These are phyloP conservation scores for Watersipora subatra DNA, from an alignment of 1,140 invertebrate species.

Conservation along the genomic window DNA sequence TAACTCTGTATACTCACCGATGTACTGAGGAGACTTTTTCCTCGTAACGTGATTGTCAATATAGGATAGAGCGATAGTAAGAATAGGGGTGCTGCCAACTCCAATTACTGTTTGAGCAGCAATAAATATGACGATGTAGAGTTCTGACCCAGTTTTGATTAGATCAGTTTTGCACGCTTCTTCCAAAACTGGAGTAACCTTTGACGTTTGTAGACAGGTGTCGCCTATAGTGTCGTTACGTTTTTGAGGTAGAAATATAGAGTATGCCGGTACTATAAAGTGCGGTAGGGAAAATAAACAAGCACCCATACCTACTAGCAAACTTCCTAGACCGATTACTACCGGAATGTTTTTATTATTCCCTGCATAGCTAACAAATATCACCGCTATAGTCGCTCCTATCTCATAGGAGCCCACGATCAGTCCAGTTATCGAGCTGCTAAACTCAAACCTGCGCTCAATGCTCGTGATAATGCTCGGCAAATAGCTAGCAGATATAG, in stretches of 20 bases:
- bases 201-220: too few species aligned
- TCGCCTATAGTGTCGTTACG: too few species aligned
- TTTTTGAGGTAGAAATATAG: background rate
- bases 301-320: constrained; percentile 66
- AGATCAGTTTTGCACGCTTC: too few species aligned
- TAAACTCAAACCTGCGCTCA: constrained; percentile 88
- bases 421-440: constrained; percentile 75
- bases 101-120: constrained; percentile 45
- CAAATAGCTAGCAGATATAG: constrained; percentile 55
- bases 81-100: constrained; percentile 45
- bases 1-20: constrained; percentile 39
- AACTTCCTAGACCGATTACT: constrained; percentile 86
- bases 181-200: too few species aligned
- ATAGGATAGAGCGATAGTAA: constrained; percentile 47
- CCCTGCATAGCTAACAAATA: constrained; percentile 88
- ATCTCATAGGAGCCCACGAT: constrained; percentile 89
- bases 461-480: constrained; percentile 92
- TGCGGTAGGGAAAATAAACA: constrained; percentile 63
- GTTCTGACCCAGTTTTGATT: constrained; percentile 32
- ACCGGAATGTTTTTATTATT: constrained; percentile 84
- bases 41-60: constrained; percentile 47
- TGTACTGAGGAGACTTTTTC: constrained; percentile 44
- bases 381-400: constrained; percentile 79
- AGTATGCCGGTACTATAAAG: constrained; percentile 41
- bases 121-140: constrained; percentile 44